Evolutionary conservation across 1,140 invertebrate genomes (phyloP), one percentile per base, ranked within the genome.

Genomic region (Neodiprion pinetum): DNA sequence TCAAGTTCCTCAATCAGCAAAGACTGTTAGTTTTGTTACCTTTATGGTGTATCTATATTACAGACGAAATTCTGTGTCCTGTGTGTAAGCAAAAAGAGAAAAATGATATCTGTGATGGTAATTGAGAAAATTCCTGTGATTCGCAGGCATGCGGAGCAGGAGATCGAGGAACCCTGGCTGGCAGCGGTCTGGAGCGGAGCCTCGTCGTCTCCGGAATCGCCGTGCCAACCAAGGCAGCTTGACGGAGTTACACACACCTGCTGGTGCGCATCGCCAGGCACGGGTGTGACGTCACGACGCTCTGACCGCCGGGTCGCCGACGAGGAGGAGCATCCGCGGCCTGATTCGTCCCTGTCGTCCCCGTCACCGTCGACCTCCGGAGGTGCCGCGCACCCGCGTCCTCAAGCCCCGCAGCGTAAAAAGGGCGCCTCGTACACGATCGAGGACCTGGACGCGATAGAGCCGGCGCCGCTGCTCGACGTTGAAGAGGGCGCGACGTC

Each of bases 191-290:
- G 74, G 87, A 88, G 69, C 86, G 86, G 67, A 89, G 81, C 82
- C 86, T 88, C 83, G 87, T 88, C 81, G 87, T 89, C 88, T 89
- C 88, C 88, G 85, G 87, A 87, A 86, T 88, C 86, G 83, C 86
- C 79, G 87, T 89, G 82, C 86, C 88, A 79, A 89, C 88, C 88
- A 89, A 89, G 87, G 88, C 87, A 77, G 87, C 88, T 88, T 88
- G 86, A 88, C 88, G 87, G 85, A 88, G 86, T 85, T 89, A 88
- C 85, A 87, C 85, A 84, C 85, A 88, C 82, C 80, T 88, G 84
- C 82, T 88, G 86, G 87, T 87, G 81, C 86, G 87, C 75, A 88
- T 88, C 83, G 83, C 82, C 80, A 85, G 84, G 80, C 85, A 87
- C 79, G 83, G 87, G 81, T 85, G 82, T 84, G 84, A 88, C 84